Evolutionary conservation across 2,888 invertebrate species (phyloP), one percentile per base, ranked within the genome.

Genomic region (Synergus itoensis): DNA sequence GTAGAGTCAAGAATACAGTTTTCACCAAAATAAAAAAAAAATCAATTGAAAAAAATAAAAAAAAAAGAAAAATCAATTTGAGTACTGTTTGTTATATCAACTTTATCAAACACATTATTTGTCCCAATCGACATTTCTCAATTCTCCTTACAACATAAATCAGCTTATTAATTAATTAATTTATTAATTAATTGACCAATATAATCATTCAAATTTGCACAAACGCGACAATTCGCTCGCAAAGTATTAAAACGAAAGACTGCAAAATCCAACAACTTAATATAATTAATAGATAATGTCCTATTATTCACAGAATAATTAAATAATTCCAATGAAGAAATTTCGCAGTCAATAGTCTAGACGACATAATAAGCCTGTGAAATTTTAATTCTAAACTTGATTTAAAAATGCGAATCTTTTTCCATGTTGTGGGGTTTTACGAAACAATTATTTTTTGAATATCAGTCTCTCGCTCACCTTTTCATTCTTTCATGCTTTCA

Each of bases 221-320:
- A 8, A 14, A 21, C 8, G 48, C 73, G n/a, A 69, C 48, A 69
- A 48, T 48, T 48, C 69, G 48, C 48, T 28, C 73, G 21, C 48
- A 53, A 73, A 67, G 36, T n/a, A 73, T 73, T 73, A 28, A 53
- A 53, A 73, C 36, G 28, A 73, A 73, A 73, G 28, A 48, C 8
- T 7, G 21, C 28, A 43, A 14, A 69, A 69, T 45, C 45, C 48
- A 21, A 73, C n/a, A 73, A 45, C 48, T 69, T 48, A 73, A 36
- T 53, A 60, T 60, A 60, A 21, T 28, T 73, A 53, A 73, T 73
- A 73, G 53, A 73, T 48, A 48, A 48, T n/a, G 48, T 28, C 36
- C 36, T 73, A 53, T 48, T 73, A 73, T 73, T 73, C 73, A 73
- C 73, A 73, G 73, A 73, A 73, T 73, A 73, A 73, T 73, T 48